phyloP scores from a whole-genome alignment of 2,797 vertebrate genomes.

The Melopsittacus undulatus region DNA sequence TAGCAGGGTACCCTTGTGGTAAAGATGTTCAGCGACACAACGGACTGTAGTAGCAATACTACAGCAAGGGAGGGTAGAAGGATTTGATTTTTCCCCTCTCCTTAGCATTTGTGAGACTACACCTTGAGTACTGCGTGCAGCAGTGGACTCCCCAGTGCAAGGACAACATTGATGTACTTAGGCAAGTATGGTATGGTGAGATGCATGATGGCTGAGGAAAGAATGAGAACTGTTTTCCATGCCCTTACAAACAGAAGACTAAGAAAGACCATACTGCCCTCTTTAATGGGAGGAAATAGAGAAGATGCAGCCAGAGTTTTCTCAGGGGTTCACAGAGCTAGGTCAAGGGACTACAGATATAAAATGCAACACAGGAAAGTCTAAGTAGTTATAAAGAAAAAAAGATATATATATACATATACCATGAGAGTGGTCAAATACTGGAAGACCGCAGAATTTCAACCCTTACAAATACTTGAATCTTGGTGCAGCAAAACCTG shows the following conservation, averaged over 20 bases:
- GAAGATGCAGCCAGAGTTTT: neutral
- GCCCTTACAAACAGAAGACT: neutral
- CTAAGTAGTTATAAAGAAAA: neutral
- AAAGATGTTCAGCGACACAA: neutral
- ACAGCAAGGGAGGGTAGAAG: neutral
- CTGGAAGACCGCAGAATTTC: neutral
- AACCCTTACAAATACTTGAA: neutral
- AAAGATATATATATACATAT: neutral
- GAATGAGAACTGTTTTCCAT: neutral
- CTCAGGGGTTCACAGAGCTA: neutral
- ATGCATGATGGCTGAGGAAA: neutral
- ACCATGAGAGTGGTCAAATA: neutral
- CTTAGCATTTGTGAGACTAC: neutral
- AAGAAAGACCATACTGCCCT: neutral
- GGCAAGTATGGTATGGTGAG: neutral
- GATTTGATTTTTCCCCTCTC: neutral
- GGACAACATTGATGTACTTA: neutral
- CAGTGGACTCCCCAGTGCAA: neutral
- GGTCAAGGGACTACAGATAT: neutral
- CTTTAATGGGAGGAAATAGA: neutral
- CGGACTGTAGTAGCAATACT: neutral
- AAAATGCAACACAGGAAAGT: neutral
- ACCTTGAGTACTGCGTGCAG: neutral
- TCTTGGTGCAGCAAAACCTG: neutral
- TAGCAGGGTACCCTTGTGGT: neutral